A percentile compares a stretch with the other conserved stretches of the same genome.
Conservation (phyloP, 2,113 vertebrate genomes). For the Odocoileus virginianus region DNA sequence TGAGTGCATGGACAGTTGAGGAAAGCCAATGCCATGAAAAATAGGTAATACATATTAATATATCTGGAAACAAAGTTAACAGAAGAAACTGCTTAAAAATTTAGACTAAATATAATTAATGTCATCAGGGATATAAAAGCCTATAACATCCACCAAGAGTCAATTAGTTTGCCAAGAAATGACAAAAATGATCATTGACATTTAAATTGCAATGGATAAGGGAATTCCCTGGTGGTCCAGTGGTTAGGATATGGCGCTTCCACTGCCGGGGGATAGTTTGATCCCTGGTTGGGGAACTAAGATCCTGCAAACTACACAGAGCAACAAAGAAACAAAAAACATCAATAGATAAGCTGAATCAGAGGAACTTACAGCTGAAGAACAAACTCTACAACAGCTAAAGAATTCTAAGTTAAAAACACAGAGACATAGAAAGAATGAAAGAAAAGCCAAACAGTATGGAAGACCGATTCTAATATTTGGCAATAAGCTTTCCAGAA, state of each 20-base stretch:
- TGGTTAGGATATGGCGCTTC: neutral
- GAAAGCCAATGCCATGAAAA: neutral
- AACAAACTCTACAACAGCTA: neutral
- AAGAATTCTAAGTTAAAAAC: conserved; percentile 28
- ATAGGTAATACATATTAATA: neutral
- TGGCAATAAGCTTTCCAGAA: conserved; percentile 7
- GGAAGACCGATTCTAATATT: neutral
- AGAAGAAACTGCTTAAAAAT: conserved; percentile 3
- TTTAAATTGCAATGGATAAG: neutral
- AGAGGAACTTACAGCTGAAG: neutral
- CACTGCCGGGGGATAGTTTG: neutral
- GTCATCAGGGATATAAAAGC: neutral
- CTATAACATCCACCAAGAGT: neutral
- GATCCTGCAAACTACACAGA: neutral
- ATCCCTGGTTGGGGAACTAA: neutral
- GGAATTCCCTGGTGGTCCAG: neutral
- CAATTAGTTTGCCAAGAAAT: conserved; percentile 12
- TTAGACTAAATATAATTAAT: neutral
- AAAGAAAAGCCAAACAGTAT: neutral
- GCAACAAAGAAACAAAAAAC: neutral
- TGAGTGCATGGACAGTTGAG: neutral
- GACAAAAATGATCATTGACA: neutral
- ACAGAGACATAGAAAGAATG: neutral
- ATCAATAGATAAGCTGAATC: neutral
- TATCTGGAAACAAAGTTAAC: neutral